Evolutionary conservation across 2,113 vertebrate genomes (phyloP), one percentile per base, ranked within the genome.

Genomic region (Taurulus bubalis): DNA sequence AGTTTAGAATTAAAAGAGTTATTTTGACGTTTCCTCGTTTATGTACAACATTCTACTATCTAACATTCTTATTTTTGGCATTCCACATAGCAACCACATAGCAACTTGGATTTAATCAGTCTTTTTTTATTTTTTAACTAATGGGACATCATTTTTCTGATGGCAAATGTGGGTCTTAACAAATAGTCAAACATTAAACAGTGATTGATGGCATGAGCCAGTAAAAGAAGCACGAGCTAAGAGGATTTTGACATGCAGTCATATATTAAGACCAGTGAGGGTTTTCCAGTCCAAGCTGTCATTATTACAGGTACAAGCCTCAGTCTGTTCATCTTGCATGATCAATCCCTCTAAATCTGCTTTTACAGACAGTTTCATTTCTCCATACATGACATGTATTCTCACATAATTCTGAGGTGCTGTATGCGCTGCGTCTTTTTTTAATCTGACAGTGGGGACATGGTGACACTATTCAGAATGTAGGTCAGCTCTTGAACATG

Each of bases 131-230:
- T 30, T 8, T n/a, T 51, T 20, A 47, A 45, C 1, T 1, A n/a
- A n/a, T 24, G 3, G n/a, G 12, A 34, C 26, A 51, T 5, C 45
- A 9, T 73, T 70, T 24, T 42, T 32, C 10, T 42, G 63, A 55
- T 16, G 40, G 60, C 0, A 36, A 67, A 67, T 62, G 79, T 58
- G 28, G 45, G 45, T 72, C 49, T 62, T 28, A 71, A 70, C 70
- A 42, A 47, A 65, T 12, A n/a, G 32, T 34, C 38, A 75, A 82
- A 81, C 20, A 85, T 58, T 85, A 60, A 75, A 71, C 84, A 63
- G 58, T 90, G 90, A 92, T 89, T 79, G 88, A 92, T 90, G 6
- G 77, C 15, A 68, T 12, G 58, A 80, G 69, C 67, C 65, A 63
- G 58, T 20, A 49, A 71, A 82, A 86, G 85, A 85, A 78, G 77